These are phyloP conservation scores for Cranoglanis bouderius DNA, from an alignment of 2,113 vertebrate species.

Conservation along the genomic window DNA sequence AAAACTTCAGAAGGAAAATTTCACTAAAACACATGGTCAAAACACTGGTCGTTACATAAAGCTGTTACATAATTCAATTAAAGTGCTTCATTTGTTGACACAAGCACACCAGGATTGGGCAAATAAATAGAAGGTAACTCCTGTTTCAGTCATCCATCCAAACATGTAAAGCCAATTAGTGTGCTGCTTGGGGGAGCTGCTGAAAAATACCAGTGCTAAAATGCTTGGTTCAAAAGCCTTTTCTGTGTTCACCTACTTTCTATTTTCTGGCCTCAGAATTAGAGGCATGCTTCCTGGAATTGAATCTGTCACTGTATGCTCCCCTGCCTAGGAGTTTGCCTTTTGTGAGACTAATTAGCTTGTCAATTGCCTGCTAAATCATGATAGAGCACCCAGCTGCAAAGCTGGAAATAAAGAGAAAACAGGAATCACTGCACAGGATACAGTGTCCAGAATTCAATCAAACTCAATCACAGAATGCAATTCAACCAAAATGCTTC, in stretches of 20 bases:
- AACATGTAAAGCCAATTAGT: slow-evolving; percentile 58
- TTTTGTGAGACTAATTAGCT: slow-evolving; percentile 63
- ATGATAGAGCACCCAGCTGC: slow-evolving; percentile 57
- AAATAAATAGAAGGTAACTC: not conserved
- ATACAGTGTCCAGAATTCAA: slow-evolving; percentile 27
- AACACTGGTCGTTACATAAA: slow-evolving; percentile 27
- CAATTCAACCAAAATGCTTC: not conserved
- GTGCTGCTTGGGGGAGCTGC: slow-evolving; percentile 13
- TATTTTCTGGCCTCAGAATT: slow-evolving; percentile 20
- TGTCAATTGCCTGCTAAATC: slow-evolving; percentile 56
- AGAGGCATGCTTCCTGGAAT: slow-evolving; percentile 48
- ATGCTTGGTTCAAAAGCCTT: slow-evolving; percentile 3
- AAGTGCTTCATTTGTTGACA: slow-evolving; percentile 41
- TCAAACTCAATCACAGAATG: slow-evolving; percentile 19
- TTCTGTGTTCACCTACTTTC: slow-evolving; percentile 33
- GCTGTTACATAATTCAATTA: slow-evolving; percentile 37
- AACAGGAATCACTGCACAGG: not conserved
- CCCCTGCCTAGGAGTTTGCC: slow-evolving; percentile 43
- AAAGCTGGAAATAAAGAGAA: slow-evolving; percentile 41
- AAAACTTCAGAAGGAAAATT: not conserved
- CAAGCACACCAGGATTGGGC: not conserved
- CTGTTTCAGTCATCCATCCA: slow-evolving; percentile 46
- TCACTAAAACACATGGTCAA: not conserved
- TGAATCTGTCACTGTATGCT: slow-evolving; percentile 55
- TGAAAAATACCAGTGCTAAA: slow-evolving; percentile 46